Conservation (phyloP, 2,797 vertebrate genomes). For the Gymnoscopelus braueri region DNA sequence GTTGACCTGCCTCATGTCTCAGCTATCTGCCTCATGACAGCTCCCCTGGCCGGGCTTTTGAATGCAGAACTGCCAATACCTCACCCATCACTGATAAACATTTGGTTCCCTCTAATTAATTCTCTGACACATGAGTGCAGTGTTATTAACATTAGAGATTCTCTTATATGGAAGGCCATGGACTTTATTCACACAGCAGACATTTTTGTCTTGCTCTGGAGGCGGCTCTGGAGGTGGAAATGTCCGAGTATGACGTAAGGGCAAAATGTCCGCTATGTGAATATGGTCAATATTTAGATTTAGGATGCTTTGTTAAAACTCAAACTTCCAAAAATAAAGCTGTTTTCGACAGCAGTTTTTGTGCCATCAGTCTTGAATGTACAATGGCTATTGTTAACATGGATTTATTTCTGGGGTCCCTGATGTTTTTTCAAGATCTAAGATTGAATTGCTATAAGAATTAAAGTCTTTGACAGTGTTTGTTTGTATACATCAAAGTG, state of each 20-base stretch:
- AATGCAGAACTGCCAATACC: conserved; percentile 9
- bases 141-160: neutral
- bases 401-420: neutral
- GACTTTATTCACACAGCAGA: too few species aligned
- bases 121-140: neutral
- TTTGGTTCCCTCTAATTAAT: neutral
- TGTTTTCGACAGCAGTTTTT: conserved; percentile 12
- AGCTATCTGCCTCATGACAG: neutral
- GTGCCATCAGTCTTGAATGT: neutral
- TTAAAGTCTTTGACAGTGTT: conserved; percentile 9
- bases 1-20: neutral
- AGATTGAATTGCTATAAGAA: neutral
- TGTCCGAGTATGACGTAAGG: too few species aligned
- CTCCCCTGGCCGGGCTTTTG: conserved; percentile 4
- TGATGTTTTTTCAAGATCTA: conserved; percentile 8
- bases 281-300: neutral
- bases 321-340: neutral
- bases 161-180: conserved; percentile 7
- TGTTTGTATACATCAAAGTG: conserved; percentile 41
- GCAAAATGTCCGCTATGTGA: too few species aligned
- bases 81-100: neutral
- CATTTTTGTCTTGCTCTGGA: too few species aligned
- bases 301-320: conserved; percentile 7
- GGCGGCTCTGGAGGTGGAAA: too few species aligned
- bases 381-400: neutral